Conservation (phyloP, 2,113 vertebrate genomes). For the Scolopax mira region DNA sequence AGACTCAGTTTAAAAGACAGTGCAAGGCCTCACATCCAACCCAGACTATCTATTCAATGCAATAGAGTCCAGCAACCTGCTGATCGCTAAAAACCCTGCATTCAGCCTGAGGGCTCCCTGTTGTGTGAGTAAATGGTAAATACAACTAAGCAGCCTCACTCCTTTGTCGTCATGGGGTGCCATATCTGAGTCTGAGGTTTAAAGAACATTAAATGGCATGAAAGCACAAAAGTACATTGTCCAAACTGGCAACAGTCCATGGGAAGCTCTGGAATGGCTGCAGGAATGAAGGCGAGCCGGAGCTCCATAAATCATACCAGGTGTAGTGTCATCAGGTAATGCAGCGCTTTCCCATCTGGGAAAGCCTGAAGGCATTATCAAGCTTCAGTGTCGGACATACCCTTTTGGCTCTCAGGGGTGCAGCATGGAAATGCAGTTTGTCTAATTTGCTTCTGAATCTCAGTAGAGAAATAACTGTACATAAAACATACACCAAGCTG, state of each 20-base stretch:
- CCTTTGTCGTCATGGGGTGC: fast-evolving
- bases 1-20: background rate
- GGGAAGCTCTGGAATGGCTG: background rate
- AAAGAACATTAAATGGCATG: background rate
- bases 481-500: background rate
- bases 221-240: fast-evolving
- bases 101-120: background rate
- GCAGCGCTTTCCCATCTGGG: background rate
- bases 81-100: background rate
- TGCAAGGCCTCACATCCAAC: background rate
- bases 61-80: background rate
- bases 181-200: background rate
- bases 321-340: background rate
- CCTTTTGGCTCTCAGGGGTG: background rate
- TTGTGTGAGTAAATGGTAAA: background rate
- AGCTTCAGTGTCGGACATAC: background rate
- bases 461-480: background rate
- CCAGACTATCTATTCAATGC: background rate
- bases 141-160: background rate
- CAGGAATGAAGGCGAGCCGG: background rate
- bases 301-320: background rate
- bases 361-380: background rate
- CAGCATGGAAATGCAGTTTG: background rate
- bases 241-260: fast-evolving
- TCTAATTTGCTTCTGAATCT: background rate